Conservation (phyloP, 2,888 invertebrate genomes). For the Onchidella celtica region DNA sequence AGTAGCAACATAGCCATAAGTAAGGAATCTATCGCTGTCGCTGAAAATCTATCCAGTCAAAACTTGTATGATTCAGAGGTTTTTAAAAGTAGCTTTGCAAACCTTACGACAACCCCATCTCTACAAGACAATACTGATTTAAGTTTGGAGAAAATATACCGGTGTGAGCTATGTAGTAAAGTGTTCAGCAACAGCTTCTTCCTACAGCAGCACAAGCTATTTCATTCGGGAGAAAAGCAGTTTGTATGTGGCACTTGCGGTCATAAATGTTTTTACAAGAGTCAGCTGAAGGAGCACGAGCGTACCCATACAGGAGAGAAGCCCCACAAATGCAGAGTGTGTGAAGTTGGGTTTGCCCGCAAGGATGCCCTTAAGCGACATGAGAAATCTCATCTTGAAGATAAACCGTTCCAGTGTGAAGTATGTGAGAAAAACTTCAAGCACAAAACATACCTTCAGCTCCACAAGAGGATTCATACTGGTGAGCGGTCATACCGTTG, state of each 20-base stretch:
- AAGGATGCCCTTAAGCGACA: conserved; percentile 49
- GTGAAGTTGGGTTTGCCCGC: conserved; percentile 48
- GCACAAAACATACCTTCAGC: conserved; percentile 39
- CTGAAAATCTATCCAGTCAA: not conserved
- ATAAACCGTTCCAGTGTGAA: conserved; percentile 48
- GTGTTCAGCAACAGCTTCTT: conserved; percentile 46
- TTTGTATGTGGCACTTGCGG: conserved; percentile 47
- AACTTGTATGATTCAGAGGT: conserved; percentile 28
- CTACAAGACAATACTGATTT: not conserved
- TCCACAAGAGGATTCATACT: conserved; percentile 38
- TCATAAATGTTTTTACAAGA: conserved; percentile 43
- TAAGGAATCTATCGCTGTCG: not conserved
- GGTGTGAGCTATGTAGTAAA: conserved; percentile 40
- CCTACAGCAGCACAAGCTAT: conserved; percentile 38
- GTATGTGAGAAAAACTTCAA: conserved; percentile 45
- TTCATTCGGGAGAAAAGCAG: conserved; percentile 42
- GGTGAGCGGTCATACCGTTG: conserved; percentile 34
- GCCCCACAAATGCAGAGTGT: conserved; percentile 49
- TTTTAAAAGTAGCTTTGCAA: conserved; percentile 27
- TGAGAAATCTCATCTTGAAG: conserved; percentile 48
- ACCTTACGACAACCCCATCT: not conserved
- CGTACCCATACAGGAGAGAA: conserved; percentile 54
- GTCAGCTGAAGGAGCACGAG: conserved; percentile 48
- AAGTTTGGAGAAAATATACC: conserved; percentile 29
- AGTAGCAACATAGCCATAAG: not conserved